Percentiles rank a stretch among this genome's conserved stretches.
Evolutionary conservation across 2,888 invertebrate genomes (phyloP).

Genomic region (Tipula unca): DNA sequence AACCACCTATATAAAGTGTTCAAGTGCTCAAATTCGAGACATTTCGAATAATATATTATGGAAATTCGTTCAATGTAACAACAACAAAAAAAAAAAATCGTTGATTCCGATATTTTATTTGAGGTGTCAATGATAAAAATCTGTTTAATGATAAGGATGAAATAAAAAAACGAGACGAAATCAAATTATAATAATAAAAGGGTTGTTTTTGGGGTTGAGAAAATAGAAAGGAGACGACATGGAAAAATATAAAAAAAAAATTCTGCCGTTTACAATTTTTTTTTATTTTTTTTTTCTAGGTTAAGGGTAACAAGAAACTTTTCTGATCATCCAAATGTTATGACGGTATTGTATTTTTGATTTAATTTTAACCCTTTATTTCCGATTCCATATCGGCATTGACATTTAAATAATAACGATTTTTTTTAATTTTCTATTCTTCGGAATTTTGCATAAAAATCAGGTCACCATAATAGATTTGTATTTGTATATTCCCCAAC

Average conservation of each 20-base stretch:
- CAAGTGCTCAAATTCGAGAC: neutral
- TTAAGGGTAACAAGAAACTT: conserved; percentile 14
- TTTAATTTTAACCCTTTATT: conserved; percentile 4
- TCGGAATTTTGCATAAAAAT: neutral
- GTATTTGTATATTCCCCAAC: neutral
- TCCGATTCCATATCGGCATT: neutral
- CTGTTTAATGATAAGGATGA: neutral
- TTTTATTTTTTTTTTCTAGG: neutral
- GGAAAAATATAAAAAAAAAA: neutral
- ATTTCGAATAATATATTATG: neutral
- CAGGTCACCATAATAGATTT: neutral
- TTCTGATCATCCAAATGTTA: neutral
- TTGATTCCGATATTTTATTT: neutral
- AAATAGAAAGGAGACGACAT: neutral
- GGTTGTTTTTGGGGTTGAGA: conserved; percentile 1
- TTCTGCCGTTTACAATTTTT: neutral
- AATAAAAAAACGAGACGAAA: neutral
- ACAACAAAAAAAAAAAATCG: neutral
- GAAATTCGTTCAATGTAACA: neutral
- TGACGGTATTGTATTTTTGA: neutral
- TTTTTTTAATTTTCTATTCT: too few species aligned
- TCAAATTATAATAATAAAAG: neutral
- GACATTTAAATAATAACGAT: conserved; percentile 8
- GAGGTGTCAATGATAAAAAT: conserved; percentile 14
- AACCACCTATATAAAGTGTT: neutral